Evolutionary conservation across 2,888 invertebrate species (phyloP).

Genomic region (Octodonta nipae): DNA sequence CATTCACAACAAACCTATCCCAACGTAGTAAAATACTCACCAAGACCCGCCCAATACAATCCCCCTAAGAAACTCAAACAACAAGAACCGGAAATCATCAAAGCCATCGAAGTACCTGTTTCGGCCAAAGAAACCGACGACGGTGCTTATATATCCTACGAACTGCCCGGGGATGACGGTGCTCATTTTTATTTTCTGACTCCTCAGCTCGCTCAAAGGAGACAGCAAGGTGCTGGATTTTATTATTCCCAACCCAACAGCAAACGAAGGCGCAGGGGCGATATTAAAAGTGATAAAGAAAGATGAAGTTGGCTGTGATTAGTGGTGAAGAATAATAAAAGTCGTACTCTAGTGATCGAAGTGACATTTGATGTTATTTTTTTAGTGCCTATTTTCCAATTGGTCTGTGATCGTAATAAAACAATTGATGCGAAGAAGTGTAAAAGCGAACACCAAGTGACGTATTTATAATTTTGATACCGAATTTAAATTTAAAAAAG

Average conservation of each 20-base stretch:
- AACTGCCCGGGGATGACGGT: slow-evolving; percentile 60
- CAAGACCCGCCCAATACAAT: slow-evolving; percentile 10
- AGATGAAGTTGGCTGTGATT: slow-evolving; percentile 15
- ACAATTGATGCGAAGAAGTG: too few relatives aligned
- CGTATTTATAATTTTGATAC: too few relatives aligned
- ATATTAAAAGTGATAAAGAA: slow-evolving; percentile 15
- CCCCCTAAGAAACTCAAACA: slow-evolving; percentile 17
- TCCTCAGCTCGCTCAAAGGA: slow-evolving; percentile 44
- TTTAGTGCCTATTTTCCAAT: slow-evolving; percentile 21
- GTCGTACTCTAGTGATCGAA: too few relatives aligned
- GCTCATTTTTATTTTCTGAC: slow-evolving; percentile 69
- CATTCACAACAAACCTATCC: slow-evolving; percentile 14
- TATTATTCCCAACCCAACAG: slow-evolving; percentile 25
- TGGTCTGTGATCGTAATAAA: slow-evolving; percentile 25
- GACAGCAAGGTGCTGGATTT: slow-evolving; percentile 29
- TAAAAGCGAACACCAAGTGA: too few relatives aligned
- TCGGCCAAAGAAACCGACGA: slow-evolving; percentile 19
- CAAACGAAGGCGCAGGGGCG: slow-evolving; percentile 16
- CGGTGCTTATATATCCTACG: slow-evolving; percentile 53
- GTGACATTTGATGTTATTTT: too few relatives aligned
- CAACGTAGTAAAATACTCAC: slow-evolving; percentile 19
- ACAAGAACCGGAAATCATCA: slow-evolving; percentile 23
- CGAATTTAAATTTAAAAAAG: too few relatives aligned
- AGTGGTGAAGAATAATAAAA: slow-evolving; percentile 1
- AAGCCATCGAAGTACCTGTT: slow-evolving; percentile 23